Evolutionary conservation across 2,888 invertebrate species (phyloP).

Genomic region (Dryomyza anilis): DNA sequence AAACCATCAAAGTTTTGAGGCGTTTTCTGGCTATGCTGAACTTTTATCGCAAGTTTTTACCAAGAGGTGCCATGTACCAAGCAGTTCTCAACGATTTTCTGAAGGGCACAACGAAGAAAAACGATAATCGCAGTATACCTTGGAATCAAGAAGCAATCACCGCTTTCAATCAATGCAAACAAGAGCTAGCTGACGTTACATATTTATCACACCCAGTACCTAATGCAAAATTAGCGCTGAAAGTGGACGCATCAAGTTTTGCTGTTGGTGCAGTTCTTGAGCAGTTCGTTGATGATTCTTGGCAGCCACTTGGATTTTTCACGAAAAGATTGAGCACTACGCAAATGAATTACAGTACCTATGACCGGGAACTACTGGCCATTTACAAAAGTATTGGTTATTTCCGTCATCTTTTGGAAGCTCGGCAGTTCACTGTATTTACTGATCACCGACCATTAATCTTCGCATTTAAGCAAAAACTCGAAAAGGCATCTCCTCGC

Average conservation of each 20-base stretch:
- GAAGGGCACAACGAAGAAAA: background rate
- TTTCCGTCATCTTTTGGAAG: background rate
- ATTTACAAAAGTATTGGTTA: background rate
- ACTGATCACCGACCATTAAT: background rate
- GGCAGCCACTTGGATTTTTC: conserved; percentile 12
- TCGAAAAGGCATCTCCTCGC: background rate
- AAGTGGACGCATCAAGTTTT: conserved; percentile 6
- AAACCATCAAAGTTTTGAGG: background rate
- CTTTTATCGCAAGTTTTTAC: background rate
- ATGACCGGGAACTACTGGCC: background rate
- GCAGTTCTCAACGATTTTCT: background rate
- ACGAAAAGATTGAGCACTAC: background rate
- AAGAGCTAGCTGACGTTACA: background rate
- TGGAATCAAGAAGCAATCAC: background rate
- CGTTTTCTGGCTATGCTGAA: background rate
- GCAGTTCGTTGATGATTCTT: background rate
- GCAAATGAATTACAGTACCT: background rate
- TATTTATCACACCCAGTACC: background rate
- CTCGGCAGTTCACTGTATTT: background rate
- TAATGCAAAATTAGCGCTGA: background rate
- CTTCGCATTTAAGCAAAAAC: conserved; percentile 6
- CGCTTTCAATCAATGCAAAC: conserved; percentile 4
- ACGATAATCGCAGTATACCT: background rate
- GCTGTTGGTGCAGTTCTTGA: conserved; percentile 10
- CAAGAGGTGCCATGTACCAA: background rate